phyloP scores from a whole-genome alignment of 2,113 vertebrate species.

The Rallus limicola region DNA sequence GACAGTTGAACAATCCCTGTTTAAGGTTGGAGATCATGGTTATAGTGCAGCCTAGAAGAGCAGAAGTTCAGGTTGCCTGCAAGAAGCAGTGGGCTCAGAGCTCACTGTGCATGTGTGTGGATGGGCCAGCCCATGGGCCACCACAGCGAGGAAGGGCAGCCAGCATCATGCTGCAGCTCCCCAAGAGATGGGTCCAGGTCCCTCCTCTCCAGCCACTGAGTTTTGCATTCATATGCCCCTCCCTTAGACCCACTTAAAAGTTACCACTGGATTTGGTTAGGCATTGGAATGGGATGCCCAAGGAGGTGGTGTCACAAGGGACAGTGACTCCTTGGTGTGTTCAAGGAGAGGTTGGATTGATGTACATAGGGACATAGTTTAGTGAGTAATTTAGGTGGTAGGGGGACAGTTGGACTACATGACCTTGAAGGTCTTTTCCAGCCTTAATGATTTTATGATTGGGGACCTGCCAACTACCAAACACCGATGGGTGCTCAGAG shows the following conservation, averaged over 20 bases:
- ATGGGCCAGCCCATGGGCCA: background rate
- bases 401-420: too few relatives aligned
- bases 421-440: too few relatives aligned
- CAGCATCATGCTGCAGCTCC: background rate
- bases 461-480: background rate
- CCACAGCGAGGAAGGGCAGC: background rate
- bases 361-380: too few relatives aligned
- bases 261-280: background rate
- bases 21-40: constrained; percentile 23
- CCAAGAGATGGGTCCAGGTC: fast-evolving
- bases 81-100: fast-evolving
- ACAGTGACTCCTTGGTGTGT: too few relatives aligned
- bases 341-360: too few relatives aligned
- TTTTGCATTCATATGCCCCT: background rate
- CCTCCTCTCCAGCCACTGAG: background rate
- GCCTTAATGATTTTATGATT: background rate
- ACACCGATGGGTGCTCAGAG: background rate
- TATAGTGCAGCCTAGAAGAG: background rate
- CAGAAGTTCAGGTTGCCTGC: constrained; percentile 14
- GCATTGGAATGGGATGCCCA: too few relatives aligned
- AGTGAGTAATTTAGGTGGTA: too few relatives aligned
- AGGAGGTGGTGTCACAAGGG: too few relatives aligned
- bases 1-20: background rate
- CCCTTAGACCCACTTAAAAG: background rate
- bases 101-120: fast-evolving